A percentile compares a stretch with the other conserved stretches of the same genome.
These are phyloP conservation scores for Oreochromis mossambicus DNA, from an alignment of 2,797 vertebrate genomes.

Conservation along the genomic window DNA sequence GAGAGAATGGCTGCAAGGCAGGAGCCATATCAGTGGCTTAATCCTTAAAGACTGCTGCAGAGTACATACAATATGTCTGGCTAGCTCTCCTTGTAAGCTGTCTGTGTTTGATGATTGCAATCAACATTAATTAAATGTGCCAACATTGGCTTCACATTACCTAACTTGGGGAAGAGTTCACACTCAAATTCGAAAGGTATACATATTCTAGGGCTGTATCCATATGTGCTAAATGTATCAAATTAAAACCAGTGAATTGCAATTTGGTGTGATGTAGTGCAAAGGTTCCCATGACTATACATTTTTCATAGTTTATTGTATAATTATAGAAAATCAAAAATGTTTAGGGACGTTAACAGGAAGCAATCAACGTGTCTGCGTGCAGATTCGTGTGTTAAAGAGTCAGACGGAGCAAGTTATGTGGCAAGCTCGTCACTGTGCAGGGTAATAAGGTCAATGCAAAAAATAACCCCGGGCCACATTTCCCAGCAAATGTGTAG, in stretches of 20 bases:
- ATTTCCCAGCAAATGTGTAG: slow-evolving; percentile 88
- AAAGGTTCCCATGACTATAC: not conserved
- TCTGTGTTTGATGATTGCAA: slow-evolving; percentile 46
- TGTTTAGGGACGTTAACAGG: not conserved
- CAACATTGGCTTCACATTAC: slow-evolving; percentile 18
- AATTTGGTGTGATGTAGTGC: not conserved
- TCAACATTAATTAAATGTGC: slow-evolving; percentile 61
- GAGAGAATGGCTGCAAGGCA: slow-evolving; percentile 61
- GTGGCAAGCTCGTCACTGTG: slow-evolving; percentile 81
- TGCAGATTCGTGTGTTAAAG: slow-evolving; percentile 44
- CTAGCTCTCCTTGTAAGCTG: slow-evolving; percentile 35
- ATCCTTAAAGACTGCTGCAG: slow-evolving; percentile 22
- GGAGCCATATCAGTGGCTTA: slow-evolving; percentile 42
- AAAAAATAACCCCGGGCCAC: slow-evolving; percentile 90
- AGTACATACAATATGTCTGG: slow-evolving; percentile 2
- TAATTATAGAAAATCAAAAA: not conserved
- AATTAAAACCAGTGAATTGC: not conserved
- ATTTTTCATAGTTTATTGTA: not conserved
- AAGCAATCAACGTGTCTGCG: slow-evolving; percentile 1
- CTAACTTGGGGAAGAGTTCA: not conserved
- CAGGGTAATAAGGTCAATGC: slow-evolving; percentile 96
- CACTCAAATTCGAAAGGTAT: not conserved
- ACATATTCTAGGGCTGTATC: not conserved
- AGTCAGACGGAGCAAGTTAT: slow-evolving; percentile 60
- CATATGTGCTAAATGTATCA: not conserved